Evolutionary conservation across 2,797 vertebrate species (phyloP).

Genomic region (Cyclopterus lumpus): DNA sequence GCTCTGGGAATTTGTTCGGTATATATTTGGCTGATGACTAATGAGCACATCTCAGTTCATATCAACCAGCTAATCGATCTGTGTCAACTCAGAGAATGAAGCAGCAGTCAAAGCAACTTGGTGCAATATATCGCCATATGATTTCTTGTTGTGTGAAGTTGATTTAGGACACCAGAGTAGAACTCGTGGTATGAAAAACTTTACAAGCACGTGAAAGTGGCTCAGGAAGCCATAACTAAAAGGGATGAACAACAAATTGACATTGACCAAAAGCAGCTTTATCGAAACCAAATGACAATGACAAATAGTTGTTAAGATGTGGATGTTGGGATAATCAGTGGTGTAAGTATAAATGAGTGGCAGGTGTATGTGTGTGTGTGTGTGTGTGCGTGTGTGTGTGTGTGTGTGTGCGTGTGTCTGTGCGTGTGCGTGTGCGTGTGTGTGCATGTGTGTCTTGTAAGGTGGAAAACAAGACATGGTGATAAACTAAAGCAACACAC

Average conservation of each 20-base stretch:
- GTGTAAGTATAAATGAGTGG: neutral
- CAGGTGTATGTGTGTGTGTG: no score
- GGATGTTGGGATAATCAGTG: neutral
- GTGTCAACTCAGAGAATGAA: constrained; percentile 15
- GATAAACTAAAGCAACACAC: neutral
- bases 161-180: no score
- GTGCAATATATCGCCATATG: no score
- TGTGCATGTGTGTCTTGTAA: neutral
- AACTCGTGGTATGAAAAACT: neutral
- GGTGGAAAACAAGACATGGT: neutral
- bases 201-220: neutral
- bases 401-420: no score
- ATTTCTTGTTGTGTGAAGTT: no score
- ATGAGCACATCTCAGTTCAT: constrained; percentile 33
- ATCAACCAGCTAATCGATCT: constrained; percentile 22
- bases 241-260: neutral
- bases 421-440: no score
- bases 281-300: neutral
- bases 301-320: neutral
- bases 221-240: neutral
- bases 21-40: constrained; percentile 48
- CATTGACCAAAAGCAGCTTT: neutral
- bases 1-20: constrained; percentile 4
- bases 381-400: no score
- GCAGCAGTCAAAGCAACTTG: neutral